Evolutionary conservation across 2,113 vertebrate species (phyloP), one percentile per base, ranked within the genome.

Genomic region (Alces alces): DNA sequence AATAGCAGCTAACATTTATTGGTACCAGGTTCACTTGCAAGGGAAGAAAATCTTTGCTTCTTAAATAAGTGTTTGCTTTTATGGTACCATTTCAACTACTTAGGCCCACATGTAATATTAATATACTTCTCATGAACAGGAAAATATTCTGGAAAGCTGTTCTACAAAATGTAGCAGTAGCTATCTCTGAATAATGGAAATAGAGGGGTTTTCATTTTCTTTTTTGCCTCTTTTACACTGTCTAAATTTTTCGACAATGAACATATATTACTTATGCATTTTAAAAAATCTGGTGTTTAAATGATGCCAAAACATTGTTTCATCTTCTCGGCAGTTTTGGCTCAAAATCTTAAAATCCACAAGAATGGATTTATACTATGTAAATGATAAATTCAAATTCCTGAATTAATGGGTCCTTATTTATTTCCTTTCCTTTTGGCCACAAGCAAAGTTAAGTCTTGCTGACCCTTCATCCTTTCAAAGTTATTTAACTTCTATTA

Each of bases 1-100:
- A 93, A 45, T n/a, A 92, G 80, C 25, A 96, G 70, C 17, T 93
- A 94, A 91, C 50, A 94, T 47, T 95, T 92, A 78, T 16, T 70
- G 33, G 25, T 21, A 86, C 45, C 17, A 47, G 23, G 52, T 58
- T 95, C 86, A 94, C 13, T 9, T 58, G 23, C 8, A 94, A 91
- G 13, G 36, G 25, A 95, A 95, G 45, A 93, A 88, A 91, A 76
- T 45, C 39, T 89, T 57, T 95, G 57, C 76, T 87, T 95, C 60
- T 83, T 90, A 88, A 84, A 27, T 64, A 84, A 90, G 19, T 43
- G 39, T 13, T 82, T 96, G 85, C 36, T 93, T 82, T 36, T 91
- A 83, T 12, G 50, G 33, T n/a, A 70, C 15, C 70, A 61, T 76
- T n/a, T 90, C 76, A 94, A 87, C 43, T 64, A 73, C 39, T 76